Conservation (phyloP, 2,797 vertebrate genomes). For the Sciurus vulgaris region DNA sequence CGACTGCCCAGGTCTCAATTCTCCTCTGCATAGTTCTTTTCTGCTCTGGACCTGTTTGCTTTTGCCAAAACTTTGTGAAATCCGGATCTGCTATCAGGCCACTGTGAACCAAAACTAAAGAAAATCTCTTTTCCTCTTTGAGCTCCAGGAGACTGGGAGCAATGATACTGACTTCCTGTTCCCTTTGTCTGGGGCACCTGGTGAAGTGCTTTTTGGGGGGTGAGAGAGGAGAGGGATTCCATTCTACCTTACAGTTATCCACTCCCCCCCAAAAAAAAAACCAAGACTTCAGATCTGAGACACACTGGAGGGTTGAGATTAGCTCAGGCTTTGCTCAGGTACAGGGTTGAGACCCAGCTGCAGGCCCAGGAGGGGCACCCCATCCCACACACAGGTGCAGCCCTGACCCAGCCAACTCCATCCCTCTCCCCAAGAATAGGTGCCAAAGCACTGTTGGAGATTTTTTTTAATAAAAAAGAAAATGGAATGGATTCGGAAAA, state of each 20-base stretch:
- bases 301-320: neutral
- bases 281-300: neutral
- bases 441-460: neutral
- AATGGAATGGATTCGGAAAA: neutral
- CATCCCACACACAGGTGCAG: neutral
- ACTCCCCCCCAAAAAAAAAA: neutral
- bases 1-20: neutral
- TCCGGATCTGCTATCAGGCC: neutral
- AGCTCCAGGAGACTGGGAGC: neutral
- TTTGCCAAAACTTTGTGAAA: conserved; percentile 32
- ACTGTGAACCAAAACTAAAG: neutral
- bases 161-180: neutral
- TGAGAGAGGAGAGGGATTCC: neutral
- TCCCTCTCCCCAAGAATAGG: neutral
- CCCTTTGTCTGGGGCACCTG: neutral
- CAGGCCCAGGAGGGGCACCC: neutral
- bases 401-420: neutral
- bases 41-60: neutral
- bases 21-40: neutral
- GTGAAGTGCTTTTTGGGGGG: neutral
- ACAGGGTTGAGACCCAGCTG: neutral
- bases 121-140: neutral
- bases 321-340: neutral
- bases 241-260: neutral
- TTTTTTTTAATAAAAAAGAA: neutral